Evolutionary conservation across 1,140 invertebrate species (phyloP).

Genomic region (Drosophila chauvacae): DNA sequence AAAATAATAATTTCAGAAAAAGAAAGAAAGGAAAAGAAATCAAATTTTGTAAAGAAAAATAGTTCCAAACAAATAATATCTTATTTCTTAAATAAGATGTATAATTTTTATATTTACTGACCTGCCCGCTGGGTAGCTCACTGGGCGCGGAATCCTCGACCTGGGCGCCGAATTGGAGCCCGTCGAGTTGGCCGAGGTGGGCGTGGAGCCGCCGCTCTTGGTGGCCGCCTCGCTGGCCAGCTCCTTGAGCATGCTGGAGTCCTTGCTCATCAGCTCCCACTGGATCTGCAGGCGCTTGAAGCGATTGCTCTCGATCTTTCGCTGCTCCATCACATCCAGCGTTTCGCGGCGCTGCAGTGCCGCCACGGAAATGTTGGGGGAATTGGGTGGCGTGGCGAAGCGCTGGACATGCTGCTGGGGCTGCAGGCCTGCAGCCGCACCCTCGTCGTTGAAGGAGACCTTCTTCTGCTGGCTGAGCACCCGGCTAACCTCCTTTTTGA

Average conservation of each 20-base stretch:
- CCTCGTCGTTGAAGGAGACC: constrained; percentile 86
- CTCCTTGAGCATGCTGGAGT: constrained; percentile 81
- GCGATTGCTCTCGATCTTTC: constrained; percentile 83
- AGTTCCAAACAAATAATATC: constrained; percentile 40
- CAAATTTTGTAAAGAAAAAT: constrained; percentile 45
- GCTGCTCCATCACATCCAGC: constrained; percentile 75
- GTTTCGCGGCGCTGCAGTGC: constrained; percentile 64
- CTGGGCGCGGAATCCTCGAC: constrained; percentile 90
- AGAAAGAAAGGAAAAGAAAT: constrained; percentile 20
- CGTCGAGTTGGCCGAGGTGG: constrained; percentile 81
- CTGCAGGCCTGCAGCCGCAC: constrained; percentile 65
- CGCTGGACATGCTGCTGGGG: constrained; percentile 72
- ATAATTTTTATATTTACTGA: constrained; percentile 59
- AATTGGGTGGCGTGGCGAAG: constrained; percentile 89
- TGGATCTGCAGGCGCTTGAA: constrained; percentile 93
- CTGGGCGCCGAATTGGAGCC: constrained; percentile 83
- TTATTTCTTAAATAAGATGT: neutral
- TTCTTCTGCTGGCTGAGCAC: constrained; percentile 88
- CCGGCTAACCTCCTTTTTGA: constrained; percentile 88
- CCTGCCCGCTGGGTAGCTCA: constrained; percentile 87
- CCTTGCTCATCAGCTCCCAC: constrained; percentile 92
- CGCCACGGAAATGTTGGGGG: constrained; percentile 88
- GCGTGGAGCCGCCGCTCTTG: constrained; percentile 82
- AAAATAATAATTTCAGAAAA: constrained; percentile 43
- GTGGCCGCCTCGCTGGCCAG: constrained; percentile 85